Percentiles rank a stretch among this genome's conserved stretches.
Evolutionary conservation across 2,113 vertebrate species (phyloP).

Genomic region (Lampris megalopsis): DNA sequence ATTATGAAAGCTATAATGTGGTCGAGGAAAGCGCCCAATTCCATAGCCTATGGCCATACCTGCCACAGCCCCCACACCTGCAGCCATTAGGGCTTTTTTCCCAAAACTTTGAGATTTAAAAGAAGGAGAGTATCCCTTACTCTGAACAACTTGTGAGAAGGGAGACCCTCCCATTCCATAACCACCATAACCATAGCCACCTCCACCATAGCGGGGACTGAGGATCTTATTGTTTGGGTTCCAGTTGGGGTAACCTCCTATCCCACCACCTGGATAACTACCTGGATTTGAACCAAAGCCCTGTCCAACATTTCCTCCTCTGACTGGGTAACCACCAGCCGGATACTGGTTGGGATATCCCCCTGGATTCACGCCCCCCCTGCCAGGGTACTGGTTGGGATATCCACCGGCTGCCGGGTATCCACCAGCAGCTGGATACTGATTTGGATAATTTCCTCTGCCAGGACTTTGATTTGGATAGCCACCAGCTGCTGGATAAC

Average conservation of each 20-base stretch:
- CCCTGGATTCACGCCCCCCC: conserved; percentile 4
- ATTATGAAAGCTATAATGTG: conserved; percentile 77
- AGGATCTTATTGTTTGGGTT: conserved; percentile 82
- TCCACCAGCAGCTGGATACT: conserved; percentile 37
- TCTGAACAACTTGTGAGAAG: conserved; percentile 75
- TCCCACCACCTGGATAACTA: conserved; percentile 64
- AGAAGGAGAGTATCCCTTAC: conserved; percentile 70
- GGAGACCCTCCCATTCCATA: conserved; percentile 75
- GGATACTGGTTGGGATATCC: conserved; percentile 54
- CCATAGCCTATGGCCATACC: conserved; percentile 83
- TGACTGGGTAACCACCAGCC: conserved; percentile 67
- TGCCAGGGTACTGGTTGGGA: conserved; percentile 42
- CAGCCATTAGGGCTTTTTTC: conserved; percentile 82
- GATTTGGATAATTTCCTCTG: conserved; percentile 4
- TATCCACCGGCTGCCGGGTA: conserved; percentile 39
- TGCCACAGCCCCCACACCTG: conserved; percentile 79
- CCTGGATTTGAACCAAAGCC: conserved; percentile 61
- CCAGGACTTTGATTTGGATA: conserved; percentile 21
- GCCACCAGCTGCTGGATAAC: neutral
- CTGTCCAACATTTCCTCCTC: conserved; percentile 59
- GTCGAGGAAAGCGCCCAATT: conserved; percentile 79
- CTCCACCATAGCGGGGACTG: conserved; percentile 78
- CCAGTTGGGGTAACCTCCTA: conserved; percentile 77
- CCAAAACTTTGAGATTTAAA: conserved; percentile 75
- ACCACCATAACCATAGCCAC: conserved; percentile 70